Conservation (phyloP, 2,888 invertebrate genomes). For the Lymantria dispar region DNA sequence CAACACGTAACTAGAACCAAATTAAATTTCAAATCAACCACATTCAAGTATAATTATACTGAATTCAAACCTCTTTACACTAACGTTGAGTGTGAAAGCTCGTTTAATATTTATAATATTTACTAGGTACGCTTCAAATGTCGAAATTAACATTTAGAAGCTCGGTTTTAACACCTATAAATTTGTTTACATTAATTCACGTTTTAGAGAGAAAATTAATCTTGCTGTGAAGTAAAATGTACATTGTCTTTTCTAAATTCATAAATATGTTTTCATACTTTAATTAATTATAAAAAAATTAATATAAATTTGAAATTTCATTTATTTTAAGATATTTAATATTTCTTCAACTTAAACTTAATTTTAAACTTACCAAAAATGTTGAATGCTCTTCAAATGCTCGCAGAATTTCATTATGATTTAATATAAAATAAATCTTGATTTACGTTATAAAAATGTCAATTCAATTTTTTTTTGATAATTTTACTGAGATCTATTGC, state of each 20-base stretch:
- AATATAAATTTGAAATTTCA: too few relatives aligned
- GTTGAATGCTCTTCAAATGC: too few relatives aligned
- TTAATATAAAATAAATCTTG: too few relatives aligned
- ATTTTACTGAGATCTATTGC: too few relatives aligned
- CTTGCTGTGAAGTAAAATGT: conserved; percentile 1
- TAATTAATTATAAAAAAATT: too few relatives aligned
- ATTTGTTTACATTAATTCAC: conserved; percentile 9
- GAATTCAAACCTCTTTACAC: conserved; percentile 7
- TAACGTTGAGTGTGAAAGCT: conserved; percentile 9
- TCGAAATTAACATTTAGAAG: conserved; percentile 23
- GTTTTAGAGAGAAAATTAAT: background rate
- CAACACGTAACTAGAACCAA: background rate
- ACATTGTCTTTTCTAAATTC: background rate
- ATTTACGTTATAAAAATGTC: too few relatives aligned
- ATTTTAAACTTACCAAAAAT: too few relatives aligned
- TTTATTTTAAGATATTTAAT: too few relatives aligned
- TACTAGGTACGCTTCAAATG: conserved; percentile 9
- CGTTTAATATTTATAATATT: conserved; percentile 29
- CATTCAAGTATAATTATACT: conserved; percentile 12
- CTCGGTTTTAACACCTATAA: conserved; percentile 22
- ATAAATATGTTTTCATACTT: background rate
- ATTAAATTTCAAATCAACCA: background rate
- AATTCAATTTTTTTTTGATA: too few relatives aligned
- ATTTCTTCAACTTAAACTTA: too few relatives aligned
- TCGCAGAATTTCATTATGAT: too few relatives aligned